Base-by-base conservation (phyloP, 2,113 vertebrate species). In the Anoura caudifer region DNA sequence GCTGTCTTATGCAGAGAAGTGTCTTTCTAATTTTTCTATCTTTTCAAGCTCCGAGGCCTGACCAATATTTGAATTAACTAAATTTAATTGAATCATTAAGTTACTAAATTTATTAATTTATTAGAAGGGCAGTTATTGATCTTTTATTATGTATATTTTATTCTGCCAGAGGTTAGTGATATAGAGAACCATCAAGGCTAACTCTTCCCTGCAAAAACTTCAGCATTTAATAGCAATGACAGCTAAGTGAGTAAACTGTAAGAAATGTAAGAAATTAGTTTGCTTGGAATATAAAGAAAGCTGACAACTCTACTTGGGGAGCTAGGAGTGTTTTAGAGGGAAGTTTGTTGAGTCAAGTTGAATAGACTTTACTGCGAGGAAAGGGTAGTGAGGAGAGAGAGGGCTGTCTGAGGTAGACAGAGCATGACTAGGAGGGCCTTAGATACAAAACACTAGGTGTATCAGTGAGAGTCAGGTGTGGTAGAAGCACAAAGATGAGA, bases 141-240 rank as follows among this genome's bases (percentile, higher is more conserved):
- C 31, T 75, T 79, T 12, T 75, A 41, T 65, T 79, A 20, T 3
- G 1, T 63, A n/a, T 0, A 24, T 69, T 92, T 84, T 17, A 82
- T 67, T 96, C 91, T 96, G 43, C 47, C 63, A 63, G 50, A 83
- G 65, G 13, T 84, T 50, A 96, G 33, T n/a, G 8, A 54, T 90
- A 11, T 19, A 70, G 13, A 76, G 75, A 59, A 84, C 92, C n/a
- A 86, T 33, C 17, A 80, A 36, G 50, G 15, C 14, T 17, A 41
- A 65, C 36, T 19, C 16, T 92, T 63, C 12, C 3, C n/a, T 77
- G 95, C 31, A 81, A 67, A 38, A 26, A 52, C 56, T 22, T 89
- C 17, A 76, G 33, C 26, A 17, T 61, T 87, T 24, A 38, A 24
- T 31, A 31, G 52, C 54, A 85, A 36, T 20, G 41, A 47, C 41